Evolutionary conservation across 1,140 invertebrate genomes (phyloP), one percentile per base, ranked within the genome.

Genomic region (Luehdorfia chinensis): DNA sequence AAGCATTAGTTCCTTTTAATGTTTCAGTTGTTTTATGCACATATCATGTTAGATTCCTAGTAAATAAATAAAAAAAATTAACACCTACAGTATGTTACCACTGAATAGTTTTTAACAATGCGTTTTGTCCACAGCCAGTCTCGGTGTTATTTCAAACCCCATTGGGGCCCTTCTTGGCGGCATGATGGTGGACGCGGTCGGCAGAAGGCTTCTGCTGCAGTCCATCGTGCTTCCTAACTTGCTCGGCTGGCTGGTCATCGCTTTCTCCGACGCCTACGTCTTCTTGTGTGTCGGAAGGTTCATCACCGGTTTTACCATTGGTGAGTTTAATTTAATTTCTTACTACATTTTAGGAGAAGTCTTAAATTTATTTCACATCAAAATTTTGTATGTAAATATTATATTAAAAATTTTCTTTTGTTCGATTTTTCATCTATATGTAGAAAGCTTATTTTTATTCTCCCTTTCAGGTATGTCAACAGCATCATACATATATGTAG

Each of bases 221-320:
- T 75, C 93, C 7, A 91, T 93, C 1, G 90, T 92, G 3, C 53
- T 95, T 16, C 94, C 94, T 0, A 94, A 94, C 59, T 68, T 93
- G 1, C 58, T 91, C 3, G 94, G 94, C 5, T 96, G 94, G 93
- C 62, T 94, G 0, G 83, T 92, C 25, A 93, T 95, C 52, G 91
- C 90, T 4, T 88, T 92, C 63, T 88, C 91, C 1, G 80, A 87
- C 15, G 87, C 88, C 46, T 88, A 92, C 44, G 62, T 88, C 0
- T 88, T 89, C 54, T 67, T 94, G 1, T 93, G 91, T 61, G 71
- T 89, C 2, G 93, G 93, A 7, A 87, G 94, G 62, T 90, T 94
- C 44, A 88, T 95, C 44, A 93, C 92, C 8, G 92, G 93, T 31
- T 90, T 94, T 57, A 92, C 91, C 28, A 90, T 91, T 55, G 92